Evolutionary conservation across 2,113 vertebrate genomes (phyloP).

Genomic region (Madoqua kirkii): DNA sequence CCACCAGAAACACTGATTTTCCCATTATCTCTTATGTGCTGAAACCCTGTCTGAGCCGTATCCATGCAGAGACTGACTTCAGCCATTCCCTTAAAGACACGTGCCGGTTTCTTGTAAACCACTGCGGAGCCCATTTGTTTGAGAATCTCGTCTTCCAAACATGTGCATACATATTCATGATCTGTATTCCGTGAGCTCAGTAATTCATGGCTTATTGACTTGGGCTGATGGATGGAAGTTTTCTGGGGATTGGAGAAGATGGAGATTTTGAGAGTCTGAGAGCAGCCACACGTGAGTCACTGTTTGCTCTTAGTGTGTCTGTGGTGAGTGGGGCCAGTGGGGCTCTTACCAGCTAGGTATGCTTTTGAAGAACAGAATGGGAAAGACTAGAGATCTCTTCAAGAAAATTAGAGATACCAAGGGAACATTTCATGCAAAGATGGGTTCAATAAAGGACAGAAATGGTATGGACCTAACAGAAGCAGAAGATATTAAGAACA

Average conservation of each 20-base stretch:
- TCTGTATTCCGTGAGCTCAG: neutral
- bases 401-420: too few relatives aligned
- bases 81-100: neutral
- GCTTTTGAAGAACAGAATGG: neutral
- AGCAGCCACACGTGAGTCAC: neutral
- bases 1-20: constrained; percentile 9
- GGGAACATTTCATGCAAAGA: too few relatives aligned
- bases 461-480: too few relatives aligned
- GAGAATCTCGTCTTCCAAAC: constrained; percentile 41
- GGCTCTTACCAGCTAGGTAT: neutral
- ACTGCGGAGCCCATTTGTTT: constrained; percentile 9
- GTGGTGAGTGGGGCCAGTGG: neutral
- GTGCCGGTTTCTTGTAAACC: neutral
- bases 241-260: neutral
- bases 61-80: neutral
- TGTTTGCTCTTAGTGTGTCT: neutral
- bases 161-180: constrained; percentile 63
- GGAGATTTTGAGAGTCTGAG: neutral
- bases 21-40: neutral
- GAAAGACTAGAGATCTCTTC: too few relatives aligned
- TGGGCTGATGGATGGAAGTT: constrained; percentile 50
- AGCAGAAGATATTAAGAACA: too few relatives aligned
- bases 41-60: neutral
- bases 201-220: constrained; percentile 68
- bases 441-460: too few relatives aligned